phyloP scores from a whole-genome alignment of 2,888 invertebrate species.

The Tenthredo mesomela region DNA sequence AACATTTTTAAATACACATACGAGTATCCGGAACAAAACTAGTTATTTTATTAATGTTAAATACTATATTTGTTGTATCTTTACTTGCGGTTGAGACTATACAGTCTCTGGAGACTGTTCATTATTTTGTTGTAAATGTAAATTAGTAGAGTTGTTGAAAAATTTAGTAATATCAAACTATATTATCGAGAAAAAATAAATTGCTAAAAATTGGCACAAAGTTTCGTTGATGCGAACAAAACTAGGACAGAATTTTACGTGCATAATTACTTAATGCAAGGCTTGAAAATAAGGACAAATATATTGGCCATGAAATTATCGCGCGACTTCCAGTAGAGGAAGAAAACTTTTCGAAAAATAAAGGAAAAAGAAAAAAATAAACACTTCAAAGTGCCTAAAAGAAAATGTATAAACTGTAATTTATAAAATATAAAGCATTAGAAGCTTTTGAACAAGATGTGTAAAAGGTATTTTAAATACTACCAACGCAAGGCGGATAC shows the following conservation, averaged over 20 bases:
- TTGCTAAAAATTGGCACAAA: conserved; percentile 41
- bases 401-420: conserved; percentile 43
- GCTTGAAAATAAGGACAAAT: conserved; percentile 22
- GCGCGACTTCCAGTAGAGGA: not conserved
- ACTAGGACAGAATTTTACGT: conserved; percentile 17
- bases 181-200: conserved; percentile 28
- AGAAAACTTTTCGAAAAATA: not conserved
- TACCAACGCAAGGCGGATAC: conserved; percentile 69
- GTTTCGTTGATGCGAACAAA: conserved; percentile 26
- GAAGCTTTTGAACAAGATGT: conserved; percentile 69
- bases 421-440: conserved; percentile 51
- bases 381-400: conserved; percentile 25
- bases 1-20: not conserved
- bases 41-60: conserved; percentile 21
- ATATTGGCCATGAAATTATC: not conserved
- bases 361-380: not conserved
- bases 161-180: conserved; percentile 17
- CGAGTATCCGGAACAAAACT: conserved; percentile 28
- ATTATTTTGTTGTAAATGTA: conserved; percentile 4
- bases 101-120: not conserved
- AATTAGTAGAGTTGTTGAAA: not conserved
- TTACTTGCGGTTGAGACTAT: not conserved
- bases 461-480: conserved; percentile 69
- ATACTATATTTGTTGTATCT: not conserved
- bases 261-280: conserved; percentile 25